Evolutionary conservation across 2,888 invertebrate species (phyloP).

Genomic region (Dryocosmus kuriphilus): DNA sequence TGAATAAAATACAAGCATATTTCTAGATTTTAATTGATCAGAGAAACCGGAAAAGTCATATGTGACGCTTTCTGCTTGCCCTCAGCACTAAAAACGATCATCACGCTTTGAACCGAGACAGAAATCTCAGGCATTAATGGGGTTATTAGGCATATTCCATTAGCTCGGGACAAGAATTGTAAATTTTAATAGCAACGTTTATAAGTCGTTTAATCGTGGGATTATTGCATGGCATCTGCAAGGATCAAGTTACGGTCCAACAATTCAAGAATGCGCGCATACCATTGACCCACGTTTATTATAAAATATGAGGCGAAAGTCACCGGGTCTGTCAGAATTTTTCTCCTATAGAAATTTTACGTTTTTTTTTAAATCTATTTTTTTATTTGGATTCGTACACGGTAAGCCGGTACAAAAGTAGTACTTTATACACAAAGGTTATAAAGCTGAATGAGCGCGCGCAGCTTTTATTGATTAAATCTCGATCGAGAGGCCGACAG

Average conservation of each 20-base stretch:
- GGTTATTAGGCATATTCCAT: conserved; percentile 37
- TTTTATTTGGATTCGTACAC: not conserved
- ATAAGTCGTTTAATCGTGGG: conserved; percentile 37
- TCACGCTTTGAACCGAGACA: conserved; percentile 4
- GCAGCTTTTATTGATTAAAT: conserved; percentile 64
- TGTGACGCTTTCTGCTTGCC: not conserved
- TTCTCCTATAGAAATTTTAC: not conserved
- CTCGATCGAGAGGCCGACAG: conserved; percentile 62
- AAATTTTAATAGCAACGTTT: conserved; percentile 36
- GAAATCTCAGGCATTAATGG: conserved; percentile 30
- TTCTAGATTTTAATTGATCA: not conserved
- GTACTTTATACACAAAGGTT: not conserved
- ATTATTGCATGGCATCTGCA: conserved; percentile 27
- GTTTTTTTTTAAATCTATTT: not conserved
- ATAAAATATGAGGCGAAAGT: conserved; percentile 15
- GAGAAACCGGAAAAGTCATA: conserved; percentile 2
- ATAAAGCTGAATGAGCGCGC: conserved; percentile 1
- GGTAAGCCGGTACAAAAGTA: not conserved
- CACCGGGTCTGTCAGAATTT: not conserved
- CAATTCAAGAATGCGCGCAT: conserved; percentile 28
- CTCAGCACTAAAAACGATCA: not conserved
- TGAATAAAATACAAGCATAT: not conserved
- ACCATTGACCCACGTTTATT: conserved; percentile 8
- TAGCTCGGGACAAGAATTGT: conserved; percentile 32
- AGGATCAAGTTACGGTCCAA: conserved; percentile 32